phyloP scores from a whole-genome alignment of 2,113 vertebrate species.

The Pelodiscus sinensis region DNA sequence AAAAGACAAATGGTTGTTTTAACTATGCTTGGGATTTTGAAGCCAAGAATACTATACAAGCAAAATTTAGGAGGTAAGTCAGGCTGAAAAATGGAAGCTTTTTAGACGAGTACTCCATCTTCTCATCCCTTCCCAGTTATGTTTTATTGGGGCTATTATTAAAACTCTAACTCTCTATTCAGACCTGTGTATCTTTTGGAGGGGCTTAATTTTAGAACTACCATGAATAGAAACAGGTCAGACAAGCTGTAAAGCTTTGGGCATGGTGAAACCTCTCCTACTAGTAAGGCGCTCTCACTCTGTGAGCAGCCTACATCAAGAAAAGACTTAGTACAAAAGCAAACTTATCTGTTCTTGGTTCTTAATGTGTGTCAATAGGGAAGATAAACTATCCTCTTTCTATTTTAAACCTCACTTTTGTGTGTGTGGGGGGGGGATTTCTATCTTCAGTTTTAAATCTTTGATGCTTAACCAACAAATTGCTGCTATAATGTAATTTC shows the following conservation, averaged over 20 bases:
- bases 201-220: conserved; percentile 14
- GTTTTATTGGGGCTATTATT: background rate
- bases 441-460: background rate
- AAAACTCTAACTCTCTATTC: background rate
- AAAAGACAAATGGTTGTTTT: background rate
- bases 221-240: background rate
- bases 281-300: background rate
- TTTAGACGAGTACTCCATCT: background rate
- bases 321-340: conserved; percentile 21
- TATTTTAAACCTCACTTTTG: conserved; percentile 11
- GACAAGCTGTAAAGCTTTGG: background rate
- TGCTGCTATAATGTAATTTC: conserved; percentile 26
- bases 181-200: background rate
- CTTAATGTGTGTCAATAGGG: background rate
- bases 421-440: background rate
- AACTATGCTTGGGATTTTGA: background rate
- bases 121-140: background rate
- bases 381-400: background rate
- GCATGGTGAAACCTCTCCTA: conserved; percentile 26
- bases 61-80: background rate
- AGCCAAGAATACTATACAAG: background rate
- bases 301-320: conserved; percentile 1
- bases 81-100: background rate
- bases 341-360: conserved; percentile 17
- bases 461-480: conserved; percentile 36